Percentiles rank a stretch among this genome's conserved stretches.
Conservation (phyloP, 2,888 invertebrate genomes). For the Andrena hattorfiana region DNA sequence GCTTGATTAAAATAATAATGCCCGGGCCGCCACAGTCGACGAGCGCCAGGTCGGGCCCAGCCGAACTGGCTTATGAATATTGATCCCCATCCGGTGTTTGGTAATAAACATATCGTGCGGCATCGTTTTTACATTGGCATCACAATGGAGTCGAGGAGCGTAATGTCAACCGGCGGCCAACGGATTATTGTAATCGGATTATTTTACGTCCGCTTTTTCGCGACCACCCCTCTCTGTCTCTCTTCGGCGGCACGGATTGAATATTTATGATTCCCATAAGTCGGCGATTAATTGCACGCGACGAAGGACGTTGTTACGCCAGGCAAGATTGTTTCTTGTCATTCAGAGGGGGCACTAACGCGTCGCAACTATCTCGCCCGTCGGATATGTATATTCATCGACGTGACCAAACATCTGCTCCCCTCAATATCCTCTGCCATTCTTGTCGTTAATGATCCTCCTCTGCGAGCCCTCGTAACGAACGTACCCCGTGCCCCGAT, state of each 20-base stretch:
- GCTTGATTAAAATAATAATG: constrained; percentile 77
- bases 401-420: too few species aligned
- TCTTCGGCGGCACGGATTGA: constrained; percentile 7
- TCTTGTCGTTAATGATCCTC: too few species aligned
- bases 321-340: constrained; percentile 25
- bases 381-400: neutral
- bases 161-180: constrained; percentile 57
- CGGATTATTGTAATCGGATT: constrained; percentile 68
- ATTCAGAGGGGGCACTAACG: neutral
- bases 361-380: neutral
- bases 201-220: constrained; percentile 50
- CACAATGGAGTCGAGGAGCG: constrained; percentile 66
- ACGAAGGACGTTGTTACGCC: constrained; percentile 9
- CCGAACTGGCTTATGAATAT: constrained; percentile 79
- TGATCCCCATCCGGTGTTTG: constrained; percentile 78
- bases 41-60: constrained; percentile 61
- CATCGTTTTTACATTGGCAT: constrained; percentile 68
- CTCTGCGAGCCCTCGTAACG: too few species aligned
- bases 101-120: constrained; percentile 70
- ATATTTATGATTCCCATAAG: constrained; percentile 59
- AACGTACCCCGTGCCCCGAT: too few species aligned
- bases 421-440: too few species aligned
- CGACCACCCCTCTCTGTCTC: neutral
- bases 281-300: constrained; percentile 44
- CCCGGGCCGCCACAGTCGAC: constrained; percentile 70